phyloP scores from a whole-genome alignment of 2,888 invertebrate species.

The Philereme transversata region DNA sequence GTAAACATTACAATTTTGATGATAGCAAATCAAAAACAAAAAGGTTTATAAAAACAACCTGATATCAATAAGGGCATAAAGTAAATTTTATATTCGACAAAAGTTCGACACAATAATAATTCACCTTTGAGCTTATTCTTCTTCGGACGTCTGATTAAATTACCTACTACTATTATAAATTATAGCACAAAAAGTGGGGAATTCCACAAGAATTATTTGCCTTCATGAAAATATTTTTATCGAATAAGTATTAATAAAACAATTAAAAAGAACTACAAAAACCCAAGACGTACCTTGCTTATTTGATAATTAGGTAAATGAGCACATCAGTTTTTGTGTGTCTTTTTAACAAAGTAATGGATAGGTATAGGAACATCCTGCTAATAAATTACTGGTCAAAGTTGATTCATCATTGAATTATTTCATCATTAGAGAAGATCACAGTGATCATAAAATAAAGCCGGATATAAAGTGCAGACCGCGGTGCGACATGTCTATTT shows the following conservation, averaged over 20 bases:
- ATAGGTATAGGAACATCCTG: constrained; percentile 8
- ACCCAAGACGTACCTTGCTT: constrained; percentile 15
- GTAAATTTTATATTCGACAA: no score
- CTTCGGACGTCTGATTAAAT: no score
- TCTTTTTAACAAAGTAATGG: constrained; percentile 14
- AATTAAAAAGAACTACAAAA: constrained; percentile 9
- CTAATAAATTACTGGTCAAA: constrained; percentile 30
- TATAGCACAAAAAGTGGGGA: constrained; percentile 1
- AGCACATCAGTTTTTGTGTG: constrained; percentile 21
- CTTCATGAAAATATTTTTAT: neutral
- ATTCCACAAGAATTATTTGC: constrained; percentile 6
- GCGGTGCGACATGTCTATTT: neutral
- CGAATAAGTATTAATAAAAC: constrained; percentile 1
- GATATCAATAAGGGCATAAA: no score
- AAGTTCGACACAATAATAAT: no score
- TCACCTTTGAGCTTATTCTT: no score
- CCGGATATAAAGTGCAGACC: neutral
- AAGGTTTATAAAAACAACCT: no score
- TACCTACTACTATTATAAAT: no score
- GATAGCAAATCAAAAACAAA: no score
- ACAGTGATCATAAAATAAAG: constrained; percentile 5
- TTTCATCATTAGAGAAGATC: neutral
- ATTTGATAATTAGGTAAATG: constrained; percentile 18
- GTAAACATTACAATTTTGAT: no score
- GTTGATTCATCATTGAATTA: constrained; percentile 39